Base-by-base conservation (phyloP, 2,888 invertebrate species). In the Pristionchus fissidentatus region DNA sequence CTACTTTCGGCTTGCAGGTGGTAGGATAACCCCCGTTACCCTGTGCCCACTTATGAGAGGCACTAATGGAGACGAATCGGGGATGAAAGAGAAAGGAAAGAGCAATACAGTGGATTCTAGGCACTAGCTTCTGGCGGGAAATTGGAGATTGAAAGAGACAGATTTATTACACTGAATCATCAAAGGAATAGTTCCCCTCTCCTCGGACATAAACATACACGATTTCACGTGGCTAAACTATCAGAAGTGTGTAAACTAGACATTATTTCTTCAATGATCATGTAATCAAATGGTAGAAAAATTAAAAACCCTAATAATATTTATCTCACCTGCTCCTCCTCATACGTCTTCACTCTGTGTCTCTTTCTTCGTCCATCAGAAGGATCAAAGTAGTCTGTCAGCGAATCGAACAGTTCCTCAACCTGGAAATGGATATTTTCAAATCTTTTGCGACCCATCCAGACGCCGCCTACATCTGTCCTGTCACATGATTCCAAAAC, bases 361-460 rank as follows among this genome's bases (percentile, higher is more conserved):
- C 85, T 84, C 29, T 87, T 83, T 77, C 90, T 81, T 38, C 89
- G 81, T 19, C 89, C 86, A 15, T 86, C 86, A 2, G 87, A 83
- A 13, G 91, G 90, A 29, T 88, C 89, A 75, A 91, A 92, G 78
- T 91, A 91, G 66, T 88, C 90, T 29, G 91, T 92, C n/a, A 92
- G 84, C 26, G 90, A 91, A 75, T 92, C 92, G 84, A 87, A 91
- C 22, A 92, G 84, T 52, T 88, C 87, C 29, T 90, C 90, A n/a
- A 91, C 88, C 88, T 89, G 32, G 15, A 84, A 85, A n/a, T 22
- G 32, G n/a, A n/a, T 26, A 60, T n/a, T 15, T 10, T 15, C 60
- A 60, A 60, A 60, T 19, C 49, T 15, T 49, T 49, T 10, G 19
- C n/a, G n/a, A n/a, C n/a, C n/a, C n/a, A n/a, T n/a, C 10, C 49